phyloP scores from a whole-genome alignment of 2,888 invertebrate species.

The Luffia ferchaultella region DNA sequence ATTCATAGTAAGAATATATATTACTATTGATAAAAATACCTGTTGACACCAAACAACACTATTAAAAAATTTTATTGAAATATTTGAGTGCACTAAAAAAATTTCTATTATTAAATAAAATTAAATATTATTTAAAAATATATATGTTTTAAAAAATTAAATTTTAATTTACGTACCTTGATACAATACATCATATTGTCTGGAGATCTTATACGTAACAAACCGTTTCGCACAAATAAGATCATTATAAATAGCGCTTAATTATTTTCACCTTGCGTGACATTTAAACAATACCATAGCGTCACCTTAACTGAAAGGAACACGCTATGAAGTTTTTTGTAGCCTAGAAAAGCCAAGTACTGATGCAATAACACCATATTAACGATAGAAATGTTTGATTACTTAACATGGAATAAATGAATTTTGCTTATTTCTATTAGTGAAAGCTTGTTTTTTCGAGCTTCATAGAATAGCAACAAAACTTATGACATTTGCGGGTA shows the following conservation, averaged over 20 bases:
- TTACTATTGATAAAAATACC: neutral
- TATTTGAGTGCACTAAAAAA: neutral
- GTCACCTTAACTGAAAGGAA: neutral
- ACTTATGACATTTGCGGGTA: too few species aligned
- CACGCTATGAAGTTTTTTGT: neutral
- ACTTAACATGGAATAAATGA: too few species aligned
- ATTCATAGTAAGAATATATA: neutral
- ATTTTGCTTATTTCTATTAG: too few species aligned
- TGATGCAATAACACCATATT: too few species aligned
- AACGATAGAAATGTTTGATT: too few species aligned
- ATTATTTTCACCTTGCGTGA: neutral
- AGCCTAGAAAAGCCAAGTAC: neutral
- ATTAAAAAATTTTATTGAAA: neutral
- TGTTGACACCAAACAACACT: neutral
- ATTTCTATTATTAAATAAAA: neutral
- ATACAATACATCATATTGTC: neutral
- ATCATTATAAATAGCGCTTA: neutral
- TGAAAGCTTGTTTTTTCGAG: too few species aligned
- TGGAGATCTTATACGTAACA: neutral
- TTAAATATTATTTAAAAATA: neutral
- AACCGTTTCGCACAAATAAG: neutral
- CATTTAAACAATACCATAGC: neutral
- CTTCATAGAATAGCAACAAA: too few species aligned
- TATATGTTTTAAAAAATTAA: neutral
- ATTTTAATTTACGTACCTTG: neutral